phyloP scores from a whole-genome alignment of 2,888 invertebrate genomes.

The Rhagonycha fulva region DNA sequence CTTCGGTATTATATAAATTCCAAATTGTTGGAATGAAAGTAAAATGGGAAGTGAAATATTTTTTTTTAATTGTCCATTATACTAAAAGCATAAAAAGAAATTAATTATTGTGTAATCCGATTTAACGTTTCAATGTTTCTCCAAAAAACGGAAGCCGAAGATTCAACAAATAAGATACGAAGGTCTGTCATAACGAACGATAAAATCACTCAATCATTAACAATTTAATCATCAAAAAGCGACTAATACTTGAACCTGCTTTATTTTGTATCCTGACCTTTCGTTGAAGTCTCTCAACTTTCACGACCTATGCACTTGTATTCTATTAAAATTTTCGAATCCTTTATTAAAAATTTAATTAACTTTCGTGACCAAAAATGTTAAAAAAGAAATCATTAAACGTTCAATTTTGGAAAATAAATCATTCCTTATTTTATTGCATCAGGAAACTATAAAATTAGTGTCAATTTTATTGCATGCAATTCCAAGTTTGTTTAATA shows the following conservation, averaged over 20 bases:
- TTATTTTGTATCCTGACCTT: not conserved
- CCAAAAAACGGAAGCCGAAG: not conserved
- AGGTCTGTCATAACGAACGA: not conserved
- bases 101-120: too few relatives aligned
- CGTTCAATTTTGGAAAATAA: not conserved
- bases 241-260: not conserved
- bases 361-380: not conserved
- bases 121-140: too few relatives aligned
- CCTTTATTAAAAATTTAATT: not conserved
- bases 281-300: not conserved
- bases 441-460: not conserved
- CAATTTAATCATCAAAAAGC: not conserved
- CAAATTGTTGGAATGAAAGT: not conserved
- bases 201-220: not conserved
- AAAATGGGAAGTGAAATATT: not conserved
- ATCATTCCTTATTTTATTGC: not conserved
- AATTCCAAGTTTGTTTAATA: not conserved
- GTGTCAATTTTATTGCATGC: not conserved
- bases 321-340: not conserved
- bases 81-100: too few relatives aligned
- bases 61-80: not conserved
- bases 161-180: not conserved
- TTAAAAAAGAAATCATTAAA: not conserved
- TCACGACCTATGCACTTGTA: not conserved
- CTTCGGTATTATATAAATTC: not conserved